Base-by-base conservation (phyloP, 2,797 vertebrate genomes). In the Vireo griseus region DNA sequence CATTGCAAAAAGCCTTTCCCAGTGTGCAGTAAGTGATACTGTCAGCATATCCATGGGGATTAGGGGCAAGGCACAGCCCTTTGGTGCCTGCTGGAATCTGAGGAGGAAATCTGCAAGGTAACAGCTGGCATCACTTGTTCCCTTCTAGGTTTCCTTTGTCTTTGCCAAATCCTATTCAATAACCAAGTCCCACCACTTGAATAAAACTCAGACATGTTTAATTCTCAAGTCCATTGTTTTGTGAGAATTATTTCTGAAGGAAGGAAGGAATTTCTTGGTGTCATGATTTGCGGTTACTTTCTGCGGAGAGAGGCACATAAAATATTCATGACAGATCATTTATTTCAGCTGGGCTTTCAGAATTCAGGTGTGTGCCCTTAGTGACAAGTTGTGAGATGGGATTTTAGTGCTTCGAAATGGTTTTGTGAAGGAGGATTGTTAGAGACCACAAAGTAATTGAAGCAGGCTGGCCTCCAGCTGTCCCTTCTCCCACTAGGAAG, bases 401-500 rank as follows among this genome's bases (percentile, higher is more conserved):
- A 52, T 91, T 93, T 94, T 76, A 79, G 82, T 84, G 19, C 89
- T 81, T 91, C 13, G 42, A 75, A 94, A 86, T 84, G 22, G 66
- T 90, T 94, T 92, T 75, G 73, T 75, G 84, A 58, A 71, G 85
- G 82, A 91, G 76, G 63, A 78, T 86, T 96, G 76, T 95, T 91
- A 58, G 68, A 91, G 62, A 86, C 73, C 85, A 58, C 87, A 48
- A 80, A 82, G 81, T 89, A 80, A 92, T 84, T 69, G 86, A 86
- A 93, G 82, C 76, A 77, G 58, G 50, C 68, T 31, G 13, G 55
- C 82, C 51, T 94, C 89, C 87, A 78, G 76, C 90, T 95, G 76
- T 92, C 83, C 19, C 71, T 74, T 87, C 63, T 74, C 59, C 73
- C 12, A 5, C 57, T 85, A 39, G 90, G 83, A 81, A 84, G 71